These are phyloP conservation scores for Esox niger DNA, from an alignment of 2,113 vertebrate species.

Conservation along the genomic window DNA sequence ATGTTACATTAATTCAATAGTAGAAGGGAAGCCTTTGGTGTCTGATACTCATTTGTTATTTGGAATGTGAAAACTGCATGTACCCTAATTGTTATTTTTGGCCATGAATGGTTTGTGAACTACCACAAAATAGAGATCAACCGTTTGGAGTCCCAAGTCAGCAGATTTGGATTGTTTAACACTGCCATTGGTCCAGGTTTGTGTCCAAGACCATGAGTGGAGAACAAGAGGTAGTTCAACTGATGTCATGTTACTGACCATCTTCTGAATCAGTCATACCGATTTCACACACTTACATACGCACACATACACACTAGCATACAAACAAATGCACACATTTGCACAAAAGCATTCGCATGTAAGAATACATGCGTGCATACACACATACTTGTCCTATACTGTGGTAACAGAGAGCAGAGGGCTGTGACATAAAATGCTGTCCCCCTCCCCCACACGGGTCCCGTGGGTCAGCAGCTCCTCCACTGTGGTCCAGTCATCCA, in stretches of 20 bases:
- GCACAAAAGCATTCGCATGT: not conserved
- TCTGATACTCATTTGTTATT: too few species aligned
- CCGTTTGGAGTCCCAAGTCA: too few species aligned
- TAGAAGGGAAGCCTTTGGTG: too few species aligned
- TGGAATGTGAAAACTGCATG: too few species aligned
- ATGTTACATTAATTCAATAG: too few species aligned
- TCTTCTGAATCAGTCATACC: not conserved
- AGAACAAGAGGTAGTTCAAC: conserved; percentile 1
- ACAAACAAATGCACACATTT: not conserved
- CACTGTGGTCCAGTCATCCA: conserved; percentile 72
- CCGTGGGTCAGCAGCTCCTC: conserved; percentile 67
- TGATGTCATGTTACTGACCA: not conserved
- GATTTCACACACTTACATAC: not conserved
- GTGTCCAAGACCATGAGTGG: not conserved
- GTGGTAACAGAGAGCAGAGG: conserved; percentile 69
- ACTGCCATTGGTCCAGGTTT: too few species aligned
- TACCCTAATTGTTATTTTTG: too few species aligned
- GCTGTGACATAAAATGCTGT: conserved; percentile 53
- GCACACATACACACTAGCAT: not conserved
- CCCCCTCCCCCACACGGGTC: conserved; percentile 46
- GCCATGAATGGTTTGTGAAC: too few species aligned
- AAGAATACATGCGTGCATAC: not conserved
- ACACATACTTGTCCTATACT: conserved; percentile 34
- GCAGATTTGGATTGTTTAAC: too few species aligned
- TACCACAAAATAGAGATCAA: too few species aligned